Percentiles rank a stretch among this genome's conserved stretches.
phyloP scores from a whole-genome alignment of 2,888 invertebrate species.

The Acronicta aceris region DNA sequence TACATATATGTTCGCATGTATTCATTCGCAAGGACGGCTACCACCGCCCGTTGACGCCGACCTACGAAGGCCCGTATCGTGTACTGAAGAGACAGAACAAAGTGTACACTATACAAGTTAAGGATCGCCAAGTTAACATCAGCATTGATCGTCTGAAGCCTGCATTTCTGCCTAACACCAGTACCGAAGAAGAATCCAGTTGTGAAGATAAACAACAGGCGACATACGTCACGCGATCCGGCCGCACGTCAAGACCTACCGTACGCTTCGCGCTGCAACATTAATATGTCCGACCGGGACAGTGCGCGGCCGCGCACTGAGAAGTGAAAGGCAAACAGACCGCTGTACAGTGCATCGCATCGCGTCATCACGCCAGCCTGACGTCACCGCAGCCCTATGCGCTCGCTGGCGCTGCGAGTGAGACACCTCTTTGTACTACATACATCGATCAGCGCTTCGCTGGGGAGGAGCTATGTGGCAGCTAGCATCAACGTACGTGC shows the following conservation, averaged over 20 bases:
- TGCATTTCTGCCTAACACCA: background rate
- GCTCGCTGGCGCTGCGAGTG: background rate
- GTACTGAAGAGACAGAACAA: background rate
- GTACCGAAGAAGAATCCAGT: background rate
- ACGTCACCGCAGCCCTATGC: background rate
- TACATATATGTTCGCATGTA: constrained; percentile 1
- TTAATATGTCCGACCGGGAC: background rate
- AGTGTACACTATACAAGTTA: background rate
- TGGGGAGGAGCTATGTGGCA: constrained; percentile 1
- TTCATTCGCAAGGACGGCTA: background rate
- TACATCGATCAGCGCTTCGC: background rate
- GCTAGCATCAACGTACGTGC: background rate
- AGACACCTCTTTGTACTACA: background rate
- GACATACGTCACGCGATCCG: constrained; percentile 1
- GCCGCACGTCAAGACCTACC: background rate
- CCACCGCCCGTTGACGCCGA: background rate
- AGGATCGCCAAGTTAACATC: background rate
- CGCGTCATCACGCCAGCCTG: background rate
- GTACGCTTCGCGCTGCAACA: background rate
- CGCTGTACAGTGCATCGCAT: background rate
- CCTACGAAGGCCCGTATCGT: constrained; percentile 1
- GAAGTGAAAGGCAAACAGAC: background rate
- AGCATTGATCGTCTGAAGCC: constrained; percentile 3
- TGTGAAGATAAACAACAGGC: background rate
- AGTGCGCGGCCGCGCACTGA: background rate